Base-by-base conservation (phyloP, 1,140 invertebrate species). In the Zaprionus inermis region DNA sequence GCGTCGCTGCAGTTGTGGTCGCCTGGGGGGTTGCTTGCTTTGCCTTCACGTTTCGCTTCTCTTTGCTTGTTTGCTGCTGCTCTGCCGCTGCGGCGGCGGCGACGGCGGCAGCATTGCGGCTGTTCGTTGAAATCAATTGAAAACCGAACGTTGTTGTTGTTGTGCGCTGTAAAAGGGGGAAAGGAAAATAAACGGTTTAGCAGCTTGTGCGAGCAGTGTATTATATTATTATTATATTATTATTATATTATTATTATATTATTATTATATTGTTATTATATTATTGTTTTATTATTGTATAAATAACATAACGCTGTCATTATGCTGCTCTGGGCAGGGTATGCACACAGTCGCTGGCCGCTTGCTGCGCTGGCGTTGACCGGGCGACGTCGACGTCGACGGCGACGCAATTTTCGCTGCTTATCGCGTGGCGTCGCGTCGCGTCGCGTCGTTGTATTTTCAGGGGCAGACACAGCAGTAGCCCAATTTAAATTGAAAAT, bases 401-500 rank as follows among this genome's bases (percentile, higher is more conserved):
- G 71, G 18, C 57, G 20, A 71, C 58, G 67, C 70, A 56, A 57
- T 63, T 41, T 51, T 71, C 67, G 65, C 51, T 76, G 57, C 79
- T 82, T 82, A 81, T 81, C 82, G 68, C 49, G 16, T 34, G n/a
- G 54, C 30, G 55, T 20, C 20, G 59, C 64, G 52, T 63, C 57
- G 57, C 41, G 16, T n/a, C 24, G 22, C 22, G 1, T 24, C 22
- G 24, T 28, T 28, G 24, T 28, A 28, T 28, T 44, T 28, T 60
- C 56, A 68, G 41, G 56, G 56, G 56, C 44, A 52, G 22, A 14
- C 18, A 24, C 55, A 38, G 34, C 46, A 24, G 32, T 54, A 67
- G 49, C 56, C 28, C 46, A 72, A 67, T 49, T 73, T 84, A 72
- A 81, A 86, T 81, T 85, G 71, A 60, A 85, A 85, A 81, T 76